Evolutionary conservation across 53 echinoderm and acorn worm species (phyloP).

Genomic region (Antedon mediterranea): DNA sequence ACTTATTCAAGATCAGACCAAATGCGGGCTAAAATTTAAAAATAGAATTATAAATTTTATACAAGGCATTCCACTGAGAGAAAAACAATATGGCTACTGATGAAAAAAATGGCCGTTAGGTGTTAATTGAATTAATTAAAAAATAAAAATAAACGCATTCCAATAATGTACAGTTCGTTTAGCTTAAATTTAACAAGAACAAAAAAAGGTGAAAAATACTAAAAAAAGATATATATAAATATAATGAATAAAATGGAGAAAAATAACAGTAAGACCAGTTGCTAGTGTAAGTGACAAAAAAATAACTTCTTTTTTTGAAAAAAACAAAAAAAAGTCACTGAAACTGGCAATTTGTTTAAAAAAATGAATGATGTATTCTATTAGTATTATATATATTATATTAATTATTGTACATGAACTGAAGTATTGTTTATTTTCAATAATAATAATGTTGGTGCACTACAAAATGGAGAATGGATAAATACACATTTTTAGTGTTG

Average conservation of each 20-base stretch:
- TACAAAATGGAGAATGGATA: background rate
- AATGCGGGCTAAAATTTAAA: too few relatives aligned
- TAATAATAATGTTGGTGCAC: background rate
- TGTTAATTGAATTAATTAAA: background rate
- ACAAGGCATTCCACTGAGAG: too few relatives aligned
- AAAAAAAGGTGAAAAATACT: background rate
- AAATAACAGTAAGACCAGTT: background rate
- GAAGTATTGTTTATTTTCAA: background rate
- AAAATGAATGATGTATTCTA: background rate
- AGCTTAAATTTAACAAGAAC: background rate
- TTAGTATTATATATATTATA: background rate
- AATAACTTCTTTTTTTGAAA: background rate
- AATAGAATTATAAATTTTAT: too few relatives aligned
- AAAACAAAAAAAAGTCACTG: background rate
- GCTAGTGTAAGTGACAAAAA: background rate
- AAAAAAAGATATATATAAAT: background rate
- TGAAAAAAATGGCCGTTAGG: too few relatives aligned
- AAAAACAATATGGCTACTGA: too few relatives aligned
- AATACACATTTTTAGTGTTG: background rate
- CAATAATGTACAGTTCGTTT: background rate
- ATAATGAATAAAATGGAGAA: background rate
- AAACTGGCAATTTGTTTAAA: background rate
- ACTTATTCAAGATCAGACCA: too few relatives aligned
- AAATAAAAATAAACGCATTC: background rate
- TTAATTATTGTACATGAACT: too few relatives aligned